A percentile compares a stretch with the other conserved stretches of the same genome.
Evolutionary conservation across 2,888 invertebrate species (phyloP).

Genomic region (Parelbella ahira): DNA sequence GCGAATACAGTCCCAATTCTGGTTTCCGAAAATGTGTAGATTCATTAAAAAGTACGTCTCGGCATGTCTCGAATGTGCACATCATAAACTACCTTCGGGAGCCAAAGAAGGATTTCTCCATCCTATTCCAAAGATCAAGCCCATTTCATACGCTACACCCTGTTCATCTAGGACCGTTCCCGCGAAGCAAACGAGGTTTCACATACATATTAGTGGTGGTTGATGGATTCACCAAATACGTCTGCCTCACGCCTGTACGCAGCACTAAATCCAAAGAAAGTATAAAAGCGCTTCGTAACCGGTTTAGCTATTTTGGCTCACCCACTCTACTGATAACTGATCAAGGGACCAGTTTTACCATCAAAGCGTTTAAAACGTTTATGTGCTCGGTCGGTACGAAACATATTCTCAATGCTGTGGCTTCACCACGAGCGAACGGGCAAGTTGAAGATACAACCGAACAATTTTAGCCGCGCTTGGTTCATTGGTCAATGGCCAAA

Average conservation of each 20-base stretch:
- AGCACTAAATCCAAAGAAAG: background rate
- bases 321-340: background rate
- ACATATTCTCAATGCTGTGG: slow-evolving; percentile 10
- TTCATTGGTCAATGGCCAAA: background rate
- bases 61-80: slow-evolving; percentile 4
- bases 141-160: no score
- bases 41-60: slow-evolving; percentile 7
- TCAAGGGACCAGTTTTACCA: background rate
- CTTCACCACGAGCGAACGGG: slow-evolving; percentile 25
- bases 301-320: background rate
- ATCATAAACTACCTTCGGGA: background rate
- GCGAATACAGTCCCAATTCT: background rate
- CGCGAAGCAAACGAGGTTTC: no score
- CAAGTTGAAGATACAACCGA: slow-evolving; percentile 13
- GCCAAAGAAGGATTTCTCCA: background rate
- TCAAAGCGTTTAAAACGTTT: background rate
- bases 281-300: background rate
- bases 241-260: background rate
- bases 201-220: background rate
- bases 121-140: background rate
- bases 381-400: background rate
- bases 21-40: slow-evolving; percentile 8
- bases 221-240: background rate
- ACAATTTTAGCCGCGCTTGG: background rate
- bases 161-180: no score